Conservation (phyloP, 2,113 vertebrate genomes). For the Chascanopsetta lugubris region DNA sequence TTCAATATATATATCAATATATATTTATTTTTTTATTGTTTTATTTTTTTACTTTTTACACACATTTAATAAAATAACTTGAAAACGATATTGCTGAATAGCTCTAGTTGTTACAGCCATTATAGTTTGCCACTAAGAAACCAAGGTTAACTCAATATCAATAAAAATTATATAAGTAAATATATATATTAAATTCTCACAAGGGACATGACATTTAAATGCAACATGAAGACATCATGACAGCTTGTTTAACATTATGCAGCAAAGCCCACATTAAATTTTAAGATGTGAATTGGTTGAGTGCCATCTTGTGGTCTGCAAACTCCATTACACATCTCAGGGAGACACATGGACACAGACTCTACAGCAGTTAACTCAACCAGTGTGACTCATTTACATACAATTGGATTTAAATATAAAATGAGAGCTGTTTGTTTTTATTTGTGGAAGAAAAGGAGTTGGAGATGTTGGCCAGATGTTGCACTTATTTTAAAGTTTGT, state of each 20-base stretch:
- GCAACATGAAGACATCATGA: background rate
- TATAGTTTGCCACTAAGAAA: background rate
- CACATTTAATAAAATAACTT: background rate
- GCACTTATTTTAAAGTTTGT: background rate
- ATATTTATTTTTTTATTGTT: no score
- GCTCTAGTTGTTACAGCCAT: background rate
- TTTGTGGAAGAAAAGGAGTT: accelerated
- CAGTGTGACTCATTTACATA: background rate
- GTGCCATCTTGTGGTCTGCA: constrained; percentile 78
- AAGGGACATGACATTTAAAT: background rate
- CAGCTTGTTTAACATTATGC: background rate
- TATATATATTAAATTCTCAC: no score
- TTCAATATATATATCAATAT: no score
- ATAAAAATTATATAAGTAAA: background rate
- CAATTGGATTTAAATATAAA: background rate
- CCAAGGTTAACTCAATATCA: background rate
- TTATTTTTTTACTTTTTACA: no score
- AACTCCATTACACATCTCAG: constrained; percentile 55
- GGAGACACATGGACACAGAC: background rate
- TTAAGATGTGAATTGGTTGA: constrained; percentile 38
- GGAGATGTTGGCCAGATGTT: background rate
- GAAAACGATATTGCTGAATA: background rate
- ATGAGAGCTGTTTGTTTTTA: no score
- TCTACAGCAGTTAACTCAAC: background rate
- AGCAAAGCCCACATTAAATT: background rate